A percentile compares a stretch with the other conserved stretches of the same genome.
phyloP scores from a whole-genome alignment of 2,888 invertebrate genomes.

The Alviniconcha strummeri region DNA sequence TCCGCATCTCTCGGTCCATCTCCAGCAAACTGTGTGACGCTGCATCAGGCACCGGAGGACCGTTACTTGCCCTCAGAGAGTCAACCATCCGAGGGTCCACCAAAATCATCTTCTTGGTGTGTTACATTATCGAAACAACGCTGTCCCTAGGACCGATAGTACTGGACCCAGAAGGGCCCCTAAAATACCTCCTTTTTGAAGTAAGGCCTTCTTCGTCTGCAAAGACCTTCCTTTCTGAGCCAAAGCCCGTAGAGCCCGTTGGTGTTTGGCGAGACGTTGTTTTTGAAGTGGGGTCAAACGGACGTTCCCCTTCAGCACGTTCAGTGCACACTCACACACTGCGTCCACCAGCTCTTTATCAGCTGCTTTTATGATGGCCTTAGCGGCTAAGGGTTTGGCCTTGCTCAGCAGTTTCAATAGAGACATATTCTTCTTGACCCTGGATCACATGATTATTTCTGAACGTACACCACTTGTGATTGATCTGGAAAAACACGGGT shows the following conservation, averaged over 20 bases:
- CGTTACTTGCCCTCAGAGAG: background rate
- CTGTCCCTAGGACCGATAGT: background rate
- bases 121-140: background rate
- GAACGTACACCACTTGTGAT: background rate
- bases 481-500: background rate
- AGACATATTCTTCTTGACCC: background rate
- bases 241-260: background rate
- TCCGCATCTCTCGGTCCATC: background rate
- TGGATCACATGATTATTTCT: background rate
- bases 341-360: background rate
- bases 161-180: background rate
- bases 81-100: background rate
- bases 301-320: background rate
- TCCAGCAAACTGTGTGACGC: background rate
- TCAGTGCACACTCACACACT: background rate
- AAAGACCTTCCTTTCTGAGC: background rate
- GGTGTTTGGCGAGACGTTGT: background rate
- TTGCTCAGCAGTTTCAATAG: background rate
- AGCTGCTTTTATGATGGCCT: background rate
- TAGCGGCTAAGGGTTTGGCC: background rate
- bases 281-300: background rate
- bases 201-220: background rate
- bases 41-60: conserved; percentile 2
- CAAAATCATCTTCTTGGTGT: conserved; percentile 11
- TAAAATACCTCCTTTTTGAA: conserved; percentile 12